Evolutionary conservation across 2,113 vertebrate genomes (phyloP), one percentile per base, ranked within the genome.

Genomic region (Rhea pennata): DNA sequence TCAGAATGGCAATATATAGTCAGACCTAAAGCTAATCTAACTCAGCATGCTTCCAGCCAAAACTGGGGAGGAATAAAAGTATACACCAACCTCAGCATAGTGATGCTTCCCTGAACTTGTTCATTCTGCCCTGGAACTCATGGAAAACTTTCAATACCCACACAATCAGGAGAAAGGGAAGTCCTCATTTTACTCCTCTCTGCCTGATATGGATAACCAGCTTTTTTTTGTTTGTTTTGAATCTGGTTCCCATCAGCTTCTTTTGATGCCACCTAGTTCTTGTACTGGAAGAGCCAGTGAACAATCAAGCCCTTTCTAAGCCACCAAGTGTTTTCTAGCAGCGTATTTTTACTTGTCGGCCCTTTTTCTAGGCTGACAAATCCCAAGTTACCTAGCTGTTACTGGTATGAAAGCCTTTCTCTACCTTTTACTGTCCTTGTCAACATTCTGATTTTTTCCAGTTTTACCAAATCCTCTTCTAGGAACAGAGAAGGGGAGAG

Each of bases 201-300:
- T 4, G 20, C 20, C 29, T 0, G 2, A 67, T 2, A 0, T 26
- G 26, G 71, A 9, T 19, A 88, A 82, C 31, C 26, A 33, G 11
- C 14, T 33, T 6, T 56, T 80, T 65, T 53, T 80, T 72, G 7
- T 12, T 76, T n/a, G 36, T 27, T 92, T 84, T 67, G 14, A 51
- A 86, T 40, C 71, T 31, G 15, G 8, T 15, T 72, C 15, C 56
- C 56, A 59, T 59, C 56, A 59, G 56, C 56, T 59, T 59, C 56
- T 17, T 59, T 75, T 54, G 20, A 50, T 36, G 56, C 46, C 54
- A 88, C 12, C 42, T 58, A 4, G 3, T 29, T 88, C 33, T 86
- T 83, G 23, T 66, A 51, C 62, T 53, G 58, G 5, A 44, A 73
- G 14, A 85, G 48, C 42, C 48, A 88, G 21, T 16, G 58, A 92